Evolutionary conservation across 2,113 vertebrate species (phyloP).

Genomic region (Muscicapa adusta): DNA sequence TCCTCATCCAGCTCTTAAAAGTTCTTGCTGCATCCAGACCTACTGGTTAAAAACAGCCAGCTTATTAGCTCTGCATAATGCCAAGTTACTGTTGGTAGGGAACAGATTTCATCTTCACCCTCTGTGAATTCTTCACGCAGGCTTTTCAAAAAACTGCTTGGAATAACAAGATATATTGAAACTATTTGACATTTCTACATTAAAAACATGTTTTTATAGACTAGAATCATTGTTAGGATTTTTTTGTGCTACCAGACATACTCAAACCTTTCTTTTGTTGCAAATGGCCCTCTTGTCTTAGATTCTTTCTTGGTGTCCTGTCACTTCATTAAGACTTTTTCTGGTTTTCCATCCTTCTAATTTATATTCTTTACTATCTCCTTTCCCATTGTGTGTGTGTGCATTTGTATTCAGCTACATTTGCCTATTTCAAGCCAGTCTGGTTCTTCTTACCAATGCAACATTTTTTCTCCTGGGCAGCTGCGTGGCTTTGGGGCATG

Average conservation of each 20-base stretch:
- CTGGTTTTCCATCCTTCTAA: neutral
- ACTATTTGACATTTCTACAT: slow-evolving; percentile 19
- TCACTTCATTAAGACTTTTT: neutral
- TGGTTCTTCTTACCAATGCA: neutral
- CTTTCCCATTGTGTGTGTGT: neutral
- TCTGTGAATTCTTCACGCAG: slow-evolving; percentile 28
- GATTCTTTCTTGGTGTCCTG: neutral
- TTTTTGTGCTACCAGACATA: neutral
- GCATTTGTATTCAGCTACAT: slow-evolving; percentile 33
- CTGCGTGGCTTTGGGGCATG: neutral
- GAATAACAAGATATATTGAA: slow-evolving; percentile 31
- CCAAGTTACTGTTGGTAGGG: slow-evolving; percentile 36
- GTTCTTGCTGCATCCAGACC: slow-evolving; percentile 25
- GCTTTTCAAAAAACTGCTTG: neutral
- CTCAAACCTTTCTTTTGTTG: neutral
- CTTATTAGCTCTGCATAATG: slow-evolving; percentile 39
- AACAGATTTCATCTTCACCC: slow-evolving; percentile 50
- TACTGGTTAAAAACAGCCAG: slow-evolving; percentile 32
- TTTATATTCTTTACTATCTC: slow-evolving; percentile 28
- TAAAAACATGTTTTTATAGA: slow-evolving; percentile 29
- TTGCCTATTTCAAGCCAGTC: neutral
- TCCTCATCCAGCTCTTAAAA: slow-evolving; percentile 23
- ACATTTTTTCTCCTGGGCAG: neutral
- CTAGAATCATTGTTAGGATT: neutral
- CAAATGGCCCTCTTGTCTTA: neutral